These are phyloP conservation scores for Pterostichus niger DNA, from an alignment of 2,888 invertebrate species.

Conservation along the genomic window DNA sequence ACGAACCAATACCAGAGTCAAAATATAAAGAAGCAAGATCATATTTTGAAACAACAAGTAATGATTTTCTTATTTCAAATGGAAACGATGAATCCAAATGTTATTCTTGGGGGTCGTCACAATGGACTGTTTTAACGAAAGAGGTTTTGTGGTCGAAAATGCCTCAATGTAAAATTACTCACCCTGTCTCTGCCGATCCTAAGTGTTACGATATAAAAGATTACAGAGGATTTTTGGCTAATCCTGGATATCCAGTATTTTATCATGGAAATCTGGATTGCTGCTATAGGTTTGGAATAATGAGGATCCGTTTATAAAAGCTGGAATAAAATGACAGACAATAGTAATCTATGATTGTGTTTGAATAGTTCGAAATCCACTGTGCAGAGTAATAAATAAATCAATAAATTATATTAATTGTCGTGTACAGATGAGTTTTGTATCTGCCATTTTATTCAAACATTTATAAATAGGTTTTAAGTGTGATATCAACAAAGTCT, in stretches of 20 bases:
- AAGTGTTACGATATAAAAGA: constrained; percentile 74
- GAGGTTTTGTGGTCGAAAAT: constrained; percentile 69
- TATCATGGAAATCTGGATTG: constrained; percentile 76
- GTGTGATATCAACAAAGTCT: too few species aligned
- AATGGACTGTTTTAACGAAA: constrained; percentile 66
- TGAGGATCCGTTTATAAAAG: neutral
- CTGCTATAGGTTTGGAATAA: constrained; percentile 76
- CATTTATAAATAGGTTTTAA: too few species aligned
- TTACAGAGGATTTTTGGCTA: constrained; percentile 75
- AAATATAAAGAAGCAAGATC: constrained; percentile 69
- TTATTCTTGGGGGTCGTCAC: constrained; percentile 22
- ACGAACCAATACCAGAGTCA: constrained; percentile 45
- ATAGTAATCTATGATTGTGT: too few species aligned
- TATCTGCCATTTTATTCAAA: too few species aligned
- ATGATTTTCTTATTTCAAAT: constrained; percentile 28
- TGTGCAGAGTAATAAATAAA: neutral
- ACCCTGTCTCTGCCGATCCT: constrained; percentile 8
- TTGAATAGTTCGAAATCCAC: too few species aligned
- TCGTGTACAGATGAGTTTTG: too few species aligned
- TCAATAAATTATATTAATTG: too few species aligned
- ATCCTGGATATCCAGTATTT: constrained; percentile 76
- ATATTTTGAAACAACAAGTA: constrained; percentile 71
- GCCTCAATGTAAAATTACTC: constrained; percentile 68
- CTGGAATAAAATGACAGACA: neutral
- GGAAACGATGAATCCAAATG: constrained; percentile 41